Conservation (phyloP, 2,888 invertebrate species). For the Blastobasis lacticolella region DNA sequence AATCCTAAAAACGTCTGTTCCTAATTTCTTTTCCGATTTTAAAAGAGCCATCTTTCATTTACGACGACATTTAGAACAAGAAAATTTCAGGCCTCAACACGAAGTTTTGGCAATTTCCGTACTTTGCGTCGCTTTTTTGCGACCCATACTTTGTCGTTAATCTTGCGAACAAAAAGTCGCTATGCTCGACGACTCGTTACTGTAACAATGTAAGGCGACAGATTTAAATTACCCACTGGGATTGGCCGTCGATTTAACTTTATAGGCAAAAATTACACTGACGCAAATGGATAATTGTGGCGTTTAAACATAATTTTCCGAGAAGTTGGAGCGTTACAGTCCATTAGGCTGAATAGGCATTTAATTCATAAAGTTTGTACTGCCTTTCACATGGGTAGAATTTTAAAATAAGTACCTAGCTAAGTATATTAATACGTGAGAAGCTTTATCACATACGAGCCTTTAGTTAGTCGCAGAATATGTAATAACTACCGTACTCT, state of each 20-base stretch:
- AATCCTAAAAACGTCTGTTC: constrained; percentile 69
- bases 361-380: too few relatives aligned
- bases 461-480: too few relatives aligned
- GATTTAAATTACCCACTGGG: constrained; percentile 51
- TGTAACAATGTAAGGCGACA: constrained; percentile 50
- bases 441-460: too few relatives aligned
- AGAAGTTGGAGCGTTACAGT: too few relatives aligned
- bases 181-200: constrained; percentile 49
- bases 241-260: constrained; percentile 15
- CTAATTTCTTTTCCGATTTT: constrained; percentile 71
- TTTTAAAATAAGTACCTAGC: too few relatives aligned
- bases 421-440: too few relatives aligned
- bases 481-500: too few relatives aligned
- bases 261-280: neutral
- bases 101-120: constrained; percentile 71
- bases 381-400: too few relatives aligned
- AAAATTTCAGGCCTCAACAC: constrained; percentile 68
- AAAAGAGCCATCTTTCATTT: constrained; percentile 72
- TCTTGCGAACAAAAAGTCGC: constrained; percentile 66
- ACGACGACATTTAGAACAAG: constrained; percentile 71
- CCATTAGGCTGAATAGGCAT: too few relatives aligned
- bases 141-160: constrained; percentile 69
- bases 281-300: too few relatives aligned
- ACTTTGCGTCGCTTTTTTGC: constrained; percentile 65
- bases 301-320: too few relatives aligned